phyloP scores from a whole-genome alignment of 2,113 vertebrate genomes.

The Oreochromis tanganicae region DNA sequence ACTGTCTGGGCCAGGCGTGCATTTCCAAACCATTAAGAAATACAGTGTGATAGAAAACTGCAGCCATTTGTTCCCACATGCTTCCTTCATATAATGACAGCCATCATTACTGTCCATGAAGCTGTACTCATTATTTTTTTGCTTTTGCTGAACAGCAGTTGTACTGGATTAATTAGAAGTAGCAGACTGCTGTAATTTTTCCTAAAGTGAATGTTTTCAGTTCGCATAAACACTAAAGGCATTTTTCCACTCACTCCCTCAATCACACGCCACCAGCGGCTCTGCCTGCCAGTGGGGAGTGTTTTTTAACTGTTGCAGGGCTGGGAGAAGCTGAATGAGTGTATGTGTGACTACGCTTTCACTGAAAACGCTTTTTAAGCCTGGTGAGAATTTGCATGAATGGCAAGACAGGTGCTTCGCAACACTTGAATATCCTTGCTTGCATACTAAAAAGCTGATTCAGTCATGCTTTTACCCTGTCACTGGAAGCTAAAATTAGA shows the following conservation, averaged over 20 bases:
- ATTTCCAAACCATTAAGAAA: neutral
- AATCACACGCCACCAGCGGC: neutral
- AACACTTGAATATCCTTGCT: neutral
- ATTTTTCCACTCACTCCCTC: neutral
- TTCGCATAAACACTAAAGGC: neutral
- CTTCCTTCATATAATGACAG: neutral
- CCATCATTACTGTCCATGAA: neutral
- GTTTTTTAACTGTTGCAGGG: neutral
- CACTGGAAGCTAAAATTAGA: neutral
- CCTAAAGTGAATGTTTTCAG: neutral
- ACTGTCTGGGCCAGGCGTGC: constrained; percentile 1
- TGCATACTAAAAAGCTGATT: neutral
- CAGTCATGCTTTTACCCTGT: neutral
- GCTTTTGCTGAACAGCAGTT: neutral
- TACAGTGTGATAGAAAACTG: neutral
- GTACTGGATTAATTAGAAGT: neutral
- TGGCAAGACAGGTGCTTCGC: neutral
- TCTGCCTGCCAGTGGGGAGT: neutral
- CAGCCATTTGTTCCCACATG: neutral
- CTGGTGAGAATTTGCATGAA: neutral
- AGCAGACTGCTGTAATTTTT: neutral
- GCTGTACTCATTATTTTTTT: neutral
- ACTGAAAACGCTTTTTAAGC: neutral
- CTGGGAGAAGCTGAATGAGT: neutral
- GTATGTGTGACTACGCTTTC: neutral